Base-by-base conservation (phyloP, 1,140 invertebrate species). In the Cyphomyrmex costatus region DNA sequence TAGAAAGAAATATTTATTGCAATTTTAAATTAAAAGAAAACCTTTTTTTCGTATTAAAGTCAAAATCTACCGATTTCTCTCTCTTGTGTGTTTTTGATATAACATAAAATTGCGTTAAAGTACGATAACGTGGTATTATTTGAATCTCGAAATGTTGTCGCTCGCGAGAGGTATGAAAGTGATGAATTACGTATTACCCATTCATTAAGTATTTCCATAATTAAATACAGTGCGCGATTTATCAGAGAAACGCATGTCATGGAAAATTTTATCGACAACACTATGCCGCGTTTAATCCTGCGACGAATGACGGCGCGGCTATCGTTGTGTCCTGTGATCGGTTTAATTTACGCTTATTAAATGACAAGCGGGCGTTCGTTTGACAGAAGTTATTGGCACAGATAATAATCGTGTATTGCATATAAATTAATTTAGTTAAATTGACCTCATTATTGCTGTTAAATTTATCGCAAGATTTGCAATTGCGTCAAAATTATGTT, bases 251-350 rank as follows among this genome's bases (percentile, higher is more conserved):
- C 42, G 58, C 10, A 19, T 78, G 58, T 78, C 58, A n/a, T 42
- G 60, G 58, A 78, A 46, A 78, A 78, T 78, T n/a, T 63, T 78
- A 46, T 46, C 74, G 58, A 49, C 58, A 46, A 77, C 58, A 58
- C 5, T 53, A 60, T 51, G 27, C 21, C 56, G 19, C 56, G 36
- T 68, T 46, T 49, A 78, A 78, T 63, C 19, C 58, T 63, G 42
- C 5, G 3, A 49, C 16, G 74, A 78, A 27, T 77, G 74, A 60
- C 56, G 30, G 74, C 33, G 21, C 49, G 16, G 2, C 21, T 46
- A 60, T 14, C 36, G 36, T 61, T 77, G 10, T 27, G 36, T 33
- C 56, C 70, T 46, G 36, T n/a, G 21, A 78, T 5, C 16, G 74
- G 19, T 49, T 78, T 77, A 77, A 77, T 77, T 61, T 60, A 58